These are phyloP conservation scores for Epistrophella euchroma DNA, from an alignment of 2,888 invertebrate species.

Conservation along the genomic window DNA sequence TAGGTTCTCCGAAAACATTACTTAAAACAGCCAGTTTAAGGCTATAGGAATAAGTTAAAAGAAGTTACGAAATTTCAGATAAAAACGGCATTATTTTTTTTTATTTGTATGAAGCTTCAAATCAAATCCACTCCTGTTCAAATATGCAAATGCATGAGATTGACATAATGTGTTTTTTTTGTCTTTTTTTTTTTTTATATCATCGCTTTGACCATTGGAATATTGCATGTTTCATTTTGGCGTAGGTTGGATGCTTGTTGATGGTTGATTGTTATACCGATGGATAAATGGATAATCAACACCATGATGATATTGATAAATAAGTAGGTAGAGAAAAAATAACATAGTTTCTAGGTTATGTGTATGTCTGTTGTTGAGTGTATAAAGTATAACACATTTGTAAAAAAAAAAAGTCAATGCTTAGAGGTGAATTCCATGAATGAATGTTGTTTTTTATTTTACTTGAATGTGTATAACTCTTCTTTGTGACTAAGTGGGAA, in stretches of 20 bases:
- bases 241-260: slow-evolving; percentile 56
- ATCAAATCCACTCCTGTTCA: slow-evolving; percentile 18
- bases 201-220: slow-evolving; percentile 51
- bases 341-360: slow-evolving; percentile 59
- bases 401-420: slow-evolving; percentile 39
- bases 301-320: slow-evolving; percentile 32
- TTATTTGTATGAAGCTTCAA: not conserved
- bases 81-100: too few species aligned
- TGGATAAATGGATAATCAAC: slow-evolving; percentile 26
- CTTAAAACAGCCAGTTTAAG: too few species aligned
- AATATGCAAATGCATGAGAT: slow-evolving; percentile 51
- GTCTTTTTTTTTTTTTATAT: slow-evolving; percentile 1
- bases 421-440: slow-evolving; percentile 60
- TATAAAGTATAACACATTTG: slow-evolving; percentile 7
- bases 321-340: slow-evolving; percentile 37
- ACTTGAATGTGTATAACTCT: not conserved
- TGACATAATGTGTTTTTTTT: slow-evolving; percentile 38
- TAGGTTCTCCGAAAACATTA: too few species aligned
- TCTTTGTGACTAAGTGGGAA: slow-evolving; percentile 43
- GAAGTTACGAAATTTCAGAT: too few species aligned
- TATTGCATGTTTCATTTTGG: slow-evolving; percentile 38
- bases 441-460: slow-evolving; percentile 47
- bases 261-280: slow-evolving; percentile 26
- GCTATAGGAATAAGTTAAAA: too few species aligned
- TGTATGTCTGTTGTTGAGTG: slow-evolving; percentile 22